Percentiles rank a stretch among this genome's conserved stretches.
phyloP scores from a whole-genome alignment of 2,797 vertebrate genomes.

The Selene dorsalis region DNA sequence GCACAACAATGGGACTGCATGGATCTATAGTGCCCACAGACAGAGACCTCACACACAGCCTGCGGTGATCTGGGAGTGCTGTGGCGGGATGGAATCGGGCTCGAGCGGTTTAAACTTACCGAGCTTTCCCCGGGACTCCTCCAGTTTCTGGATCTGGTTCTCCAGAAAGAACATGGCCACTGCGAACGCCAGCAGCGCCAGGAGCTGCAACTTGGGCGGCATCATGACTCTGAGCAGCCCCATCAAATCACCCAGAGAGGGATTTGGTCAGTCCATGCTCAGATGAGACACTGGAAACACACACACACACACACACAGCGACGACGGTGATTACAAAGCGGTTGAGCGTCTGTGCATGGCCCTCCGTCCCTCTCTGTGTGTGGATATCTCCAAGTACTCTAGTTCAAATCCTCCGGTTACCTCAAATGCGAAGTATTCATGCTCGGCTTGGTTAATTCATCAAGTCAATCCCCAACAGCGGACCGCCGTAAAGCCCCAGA shows the following conservation, averaged over 20 bases:
- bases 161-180: conserved; percentile 95
- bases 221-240: conserved; percentile 97
- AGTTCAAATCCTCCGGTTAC: conserved; percentile 51
- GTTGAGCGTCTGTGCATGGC: conserved; percentile 70
- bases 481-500: conserved; percentile 5
- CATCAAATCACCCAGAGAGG: conserved; percentile 89
- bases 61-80: conserved; percentile 2
- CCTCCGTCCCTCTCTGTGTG: conserved; percentile 43
- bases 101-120: conserved; percentile 87
- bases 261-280: conserved; percentile 86
- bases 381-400: conserved; percentile 36
- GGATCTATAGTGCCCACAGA: not conserved
- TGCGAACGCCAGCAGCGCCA: conserved; percentile 94
- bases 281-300: conserved; percentile 55
- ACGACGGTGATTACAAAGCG: conserved; percentile 69
- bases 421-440: conserved; percentile 55
- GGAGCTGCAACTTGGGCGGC: conserved; percentile 98
- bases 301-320: conserved; percentile 22
- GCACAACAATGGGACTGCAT: conserved; percentile 42
- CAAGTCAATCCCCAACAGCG: not conserved
- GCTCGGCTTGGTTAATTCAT: conserved; percentile 34
- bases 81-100: conserved; percentile 1
- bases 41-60: conserved; percentile 8
- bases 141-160: conserved; percentile 99
- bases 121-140: conserved; percentile 96